Evolutionary conservation across 2,113 vertebrate genomes (phyloP).

Genomic region (Lynx canadensis): DNA sequence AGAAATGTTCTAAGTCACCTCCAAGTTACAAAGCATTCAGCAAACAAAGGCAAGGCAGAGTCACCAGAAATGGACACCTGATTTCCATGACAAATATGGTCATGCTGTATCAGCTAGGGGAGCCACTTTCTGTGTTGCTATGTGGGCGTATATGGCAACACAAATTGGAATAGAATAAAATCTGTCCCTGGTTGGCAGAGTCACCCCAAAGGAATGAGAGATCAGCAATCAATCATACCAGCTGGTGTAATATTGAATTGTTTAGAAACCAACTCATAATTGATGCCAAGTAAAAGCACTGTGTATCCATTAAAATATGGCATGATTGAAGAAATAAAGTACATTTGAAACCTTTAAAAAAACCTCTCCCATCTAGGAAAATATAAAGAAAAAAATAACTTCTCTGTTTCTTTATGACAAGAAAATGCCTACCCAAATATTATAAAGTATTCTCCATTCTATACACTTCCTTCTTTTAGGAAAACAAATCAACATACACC

Average conservation of each 20-base stretch:
- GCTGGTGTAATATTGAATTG: slow-evolving; percentile 61
- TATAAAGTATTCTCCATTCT: neutral
- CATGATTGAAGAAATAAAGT: slow-evolving; percentile 86
- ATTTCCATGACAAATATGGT: slow-evolving; percentile 87
- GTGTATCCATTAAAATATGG: slow-evolving; percentile 73
- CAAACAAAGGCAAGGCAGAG: slow-evolving; percentile 76
- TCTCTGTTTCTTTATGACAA: neutral
- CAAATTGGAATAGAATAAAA: slow-evolving; percentile 91
- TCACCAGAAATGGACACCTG: slow-evolving; percentile 78
- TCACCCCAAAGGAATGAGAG: slow-evolving; percentile 91
- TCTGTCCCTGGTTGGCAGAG: slow-evolving; percentile 91
- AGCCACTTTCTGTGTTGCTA: slow-evolving; percentile 50
- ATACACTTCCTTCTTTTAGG: neutral
- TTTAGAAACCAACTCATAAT: slow-evolving; percentile 39
- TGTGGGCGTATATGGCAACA: slow-evolving; percentile 90
- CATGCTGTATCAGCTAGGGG: slow-evolving; percentile 83
- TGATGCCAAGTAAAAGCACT: slow-evolving; percentile 58
- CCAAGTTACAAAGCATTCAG: slow-evolving; percentile 81
- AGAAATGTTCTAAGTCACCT: slow-evolving; percentile 86
- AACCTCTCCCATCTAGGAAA: neutral
- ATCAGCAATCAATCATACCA: slow-evolving; percentile 76
- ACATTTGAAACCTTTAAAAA: slow-evolving; percentile 65
- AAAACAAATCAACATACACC: neutral
- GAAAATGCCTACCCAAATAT: neutral
- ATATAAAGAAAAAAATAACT: neutral